These are phyloP conservation scores for Allygus modestus DNA, from an alignment of 2,888 invertebrate genomes.

Conservation along the genomic window DNA sequence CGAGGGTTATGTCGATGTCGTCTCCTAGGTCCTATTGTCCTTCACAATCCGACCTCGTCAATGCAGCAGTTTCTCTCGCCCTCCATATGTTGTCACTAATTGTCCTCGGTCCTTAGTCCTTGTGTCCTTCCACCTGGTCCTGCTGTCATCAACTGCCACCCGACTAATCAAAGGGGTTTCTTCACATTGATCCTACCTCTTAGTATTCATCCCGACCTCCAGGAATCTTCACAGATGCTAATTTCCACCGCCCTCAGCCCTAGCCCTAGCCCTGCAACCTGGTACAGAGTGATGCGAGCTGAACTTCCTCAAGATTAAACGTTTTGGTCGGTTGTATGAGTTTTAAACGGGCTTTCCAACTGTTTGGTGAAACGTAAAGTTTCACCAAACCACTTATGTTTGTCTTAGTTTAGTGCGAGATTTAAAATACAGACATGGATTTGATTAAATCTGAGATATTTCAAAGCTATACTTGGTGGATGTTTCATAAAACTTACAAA, in stretches of 20 bases:
- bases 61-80: neutral
- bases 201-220: slow-evolving; percentile 19
- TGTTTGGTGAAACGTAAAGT: too few relatives aligned
- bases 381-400: too few relatives aligned
- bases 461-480: too few relatives aligned
- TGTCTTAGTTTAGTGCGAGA: too few relatives aligned
- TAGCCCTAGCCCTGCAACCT: neutral
- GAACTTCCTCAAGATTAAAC: too few relatives aligned
- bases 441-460: too few relatives aligned
- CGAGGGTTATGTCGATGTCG: slow-evolving; percentile 15
- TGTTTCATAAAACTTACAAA: too few relatives aligned
- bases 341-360: too few relatives aligned
- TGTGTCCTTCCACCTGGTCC: slow-evolving; percentile 46
- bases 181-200: slow-evolving; percentile 29
- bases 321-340: too few relatives aligned
- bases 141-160: slow-evolving; percentile 36
- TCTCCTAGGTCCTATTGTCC: slow-evolving; percentile 9
- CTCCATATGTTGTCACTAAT: slow-evolving; percentile 58
- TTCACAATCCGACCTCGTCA: slow-evolving; percentile 22
- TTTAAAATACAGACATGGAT: too few relatives aligned
- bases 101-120: neutral
- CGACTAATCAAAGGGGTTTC: slow-evolving; percentile 31
- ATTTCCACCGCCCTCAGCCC: slow-evolving; percentile 3
- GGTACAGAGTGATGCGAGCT: neutral
- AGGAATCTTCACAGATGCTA: slow-evolving; percentile 32